Percentiles rank a stretch among this genome's conserved stretches.
Evolutionary conservation across 2,797 vertebrate species (phyloP).

Genomic region (Peromyscus eremicus): DNA sequence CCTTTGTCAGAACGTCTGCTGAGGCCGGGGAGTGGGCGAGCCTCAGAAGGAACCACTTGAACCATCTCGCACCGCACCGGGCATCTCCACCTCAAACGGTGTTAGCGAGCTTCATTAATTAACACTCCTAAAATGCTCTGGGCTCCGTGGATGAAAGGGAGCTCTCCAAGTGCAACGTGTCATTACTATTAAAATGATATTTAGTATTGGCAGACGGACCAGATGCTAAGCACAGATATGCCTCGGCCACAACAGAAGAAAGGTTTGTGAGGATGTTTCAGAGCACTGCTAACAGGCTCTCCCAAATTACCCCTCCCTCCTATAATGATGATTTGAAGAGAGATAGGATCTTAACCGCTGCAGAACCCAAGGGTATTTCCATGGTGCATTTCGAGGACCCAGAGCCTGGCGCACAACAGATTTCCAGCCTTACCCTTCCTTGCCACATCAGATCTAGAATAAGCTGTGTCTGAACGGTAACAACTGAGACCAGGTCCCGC

Average conservation of each 20-base stretch:
- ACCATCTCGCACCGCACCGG: slow-evolving; percentile 33
- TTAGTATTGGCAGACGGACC: slow-evolving; percentile 70
- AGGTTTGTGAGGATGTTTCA: slow-evolving; percentile 63
- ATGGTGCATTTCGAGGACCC: slow-evolving; percentile 88
- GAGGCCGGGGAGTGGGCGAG: slow-evolving; percentile 63
- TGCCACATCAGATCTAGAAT: accelerated
- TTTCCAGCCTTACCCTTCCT: not conserved
- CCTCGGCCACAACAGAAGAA: slow-evolving; percentile 75
- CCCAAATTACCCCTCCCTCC: slow-evolving; percentile 66
- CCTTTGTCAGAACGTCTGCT: not conserved
- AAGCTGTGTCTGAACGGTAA: not conserved
- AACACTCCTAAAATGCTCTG: slow-evolving; percentile 73
- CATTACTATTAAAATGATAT: slow-evolving; percentile 78
- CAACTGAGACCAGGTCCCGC: not conserved
- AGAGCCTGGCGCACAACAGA: not conserved
- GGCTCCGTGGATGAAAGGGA: slow-evolving; percentile 80
- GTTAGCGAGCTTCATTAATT: slow-evolving; percentile 73
- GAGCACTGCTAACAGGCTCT: slow-evolving; percentile 58
- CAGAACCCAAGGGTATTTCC: slow-evolving; percentile 93
- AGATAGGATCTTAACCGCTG: slow-evolving; percentile 85
- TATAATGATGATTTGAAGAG: slow-evolving; percentile 45
- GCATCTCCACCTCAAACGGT: slow-evolving; percentile 69
- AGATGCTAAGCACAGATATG: slow-evolving; percentile 70
- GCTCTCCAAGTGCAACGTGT: slow-evolving; percentile 62
- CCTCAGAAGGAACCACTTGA: slow-evolving; percentile 64